phyloP scores from a whole-genome alignment of 2,888 invertebrate genomes.

The Cheiracanthium punctorium region DNA sequence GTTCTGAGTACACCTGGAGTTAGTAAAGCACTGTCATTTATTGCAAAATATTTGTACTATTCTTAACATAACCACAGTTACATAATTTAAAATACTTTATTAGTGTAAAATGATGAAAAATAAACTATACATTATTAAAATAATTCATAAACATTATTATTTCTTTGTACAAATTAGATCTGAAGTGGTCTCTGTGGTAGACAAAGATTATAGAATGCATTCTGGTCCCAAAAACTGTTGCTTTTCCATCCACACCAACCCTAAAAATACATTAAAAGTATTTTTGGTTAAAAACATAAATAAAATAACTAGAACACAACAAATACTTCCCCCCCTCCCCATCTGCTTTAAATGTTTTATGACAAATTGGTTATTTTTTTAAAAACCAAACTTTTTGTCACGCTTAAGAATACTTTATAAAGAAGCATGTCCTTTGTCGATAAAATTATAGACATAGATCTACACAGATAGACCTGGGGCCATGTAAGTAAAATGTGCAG shows the following conservation, averaged over 20 bases:
- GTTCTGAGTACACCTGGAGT: constrained; percentile 54
- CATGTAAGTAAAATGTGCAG: too few species aligned
- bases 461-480: too few species aligned
- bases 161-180: constrained; percentile 28
- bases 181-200: constrained; percentile 84
- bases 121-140: constrained; percentile 38
- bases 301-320: too few species aligned
- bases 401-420: too few species aligned
- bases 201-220: constrained; percentile 97
- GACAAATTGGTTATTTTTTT: too few species aligned
- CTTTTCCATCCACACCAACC: constrained; percentile 99
- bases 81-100: constrained; percentile 40
- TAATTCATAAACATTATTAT: not conserved
- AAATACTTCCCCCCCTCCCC: too few species aligned
- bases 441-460: too few species aligned
- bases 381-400: too few species aligned
- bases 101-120: constrained; percentile 24
- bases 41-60: not conserved
- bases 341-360: too few species aligned
- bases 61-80: not conserved
- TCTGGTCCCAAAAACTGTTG: constrained; percentile 94
- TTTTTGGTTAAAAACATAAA: too few species aligned
- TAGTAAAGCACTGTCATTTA: not conserved
- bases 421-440: too few species aligned
- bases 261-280: too few species aligned